Percentiles rank a stretch among this genome's conserved stretches.
Conservation (phyloP, 2,113 vertebrate species). For the Neolamprologus ventralis region DNA sequence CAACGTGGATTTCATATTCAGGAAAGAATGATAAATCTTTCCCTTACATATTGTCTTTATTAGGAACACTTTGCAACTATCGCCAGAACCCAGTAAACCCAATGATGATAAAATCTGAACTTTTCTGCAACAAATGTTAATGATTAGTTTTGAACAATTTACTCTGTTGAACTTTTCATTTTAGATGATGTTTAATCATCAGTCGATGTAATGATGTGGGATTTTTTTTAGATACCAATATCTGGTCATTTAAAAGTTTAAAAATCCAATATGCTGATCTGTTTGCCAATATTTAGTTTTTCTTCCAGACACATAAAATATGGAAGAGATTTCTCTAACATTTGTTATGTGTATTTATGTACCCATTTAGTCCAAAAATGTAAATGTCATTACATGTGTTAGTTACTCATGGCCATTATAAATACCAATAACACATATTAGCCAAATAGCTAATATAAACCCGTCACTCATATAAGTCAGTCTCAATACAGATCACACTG, state of each 20-base stretch:
- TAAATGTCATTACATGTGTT: background rate
- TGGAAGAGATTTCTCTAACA: background rate
- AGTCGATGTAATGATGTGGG: background rate
- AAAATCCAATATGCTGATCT: background rate
- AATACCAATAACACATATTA: background rate
- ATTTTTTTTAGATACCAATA: background rate
- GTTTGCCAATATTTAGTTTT: background rate
- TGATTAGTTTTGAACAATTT: background rate
- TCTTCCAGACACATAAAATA: background rate
- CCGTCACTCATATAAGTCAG: background rate
- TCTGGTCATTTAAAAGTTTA: background rate
- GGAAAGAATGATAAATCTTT: background rate
- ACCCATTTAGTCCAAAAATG: background rate
- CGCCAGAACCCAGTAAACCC: background rate
- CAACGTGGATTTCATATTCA: background rate
- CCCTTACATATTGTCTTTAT: background rate
- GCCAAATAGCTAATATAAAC: background rate
- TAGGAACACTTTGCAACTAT: background rate
- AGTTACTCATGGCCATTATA: background rate
- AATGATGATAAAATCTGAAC: background rate
- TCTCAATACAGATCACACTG: background rate
- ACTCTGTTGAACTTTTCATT: background rate
- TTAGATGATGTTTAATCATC: background rate
- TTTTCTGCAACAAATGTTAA: background rate
- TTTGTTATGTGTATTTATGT: background rate